A percentile compares a stretch with the other conserved stretches of the same genome.
Evolutionary conservation across 2,888 invertebrate species (phyloP).

Genomic region (Cephus pulcher): DNA sequence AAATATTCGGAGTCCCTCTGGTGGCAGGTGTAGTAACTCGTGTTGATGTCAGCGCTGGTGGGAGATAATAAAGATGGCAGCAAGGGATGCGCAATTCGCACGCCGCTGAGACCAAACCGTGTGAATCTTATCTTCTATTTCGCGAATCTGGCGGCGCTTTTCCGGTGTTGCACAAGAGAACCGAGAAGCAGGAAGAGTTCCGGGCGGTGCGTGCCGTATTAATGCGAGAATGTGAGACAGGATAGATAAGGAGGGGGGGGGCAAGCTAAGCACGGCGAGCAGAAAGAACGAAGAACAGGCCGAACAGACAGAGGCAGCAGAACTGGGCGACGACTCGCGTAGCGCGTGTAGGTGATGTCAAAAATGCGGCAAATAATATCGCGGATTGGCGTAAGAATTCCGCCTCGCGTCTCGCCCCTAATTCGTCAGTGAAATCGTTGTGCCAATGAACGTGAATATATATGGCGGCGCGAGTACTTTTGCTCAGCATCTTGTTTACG

Average conservation of each 20-base stretch:
- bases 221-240: conserved; percentile 16
- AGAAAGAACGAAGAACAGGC: not conserved
- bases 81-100: conserved; percentile 44
- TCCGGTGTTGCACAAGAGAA: not conserved
- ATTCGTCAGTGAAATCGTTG: conserved; percentile 53
- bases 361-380: conserved; percentile 56
- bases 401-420: conserved; percentile 50
- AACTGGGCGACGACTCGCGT: not conserved
- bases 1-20: not conserved
- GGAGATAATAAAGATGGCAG: conserved; percentile 31
- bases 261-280: not conserved
- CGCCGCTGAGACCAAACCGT: conserved; percentile 32
- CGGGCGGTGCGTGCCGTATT: not conserved
- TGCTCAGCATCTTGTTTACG: conserved; percentile 65
- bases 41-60: not conserved
- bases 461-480: conserved; percentile 66
- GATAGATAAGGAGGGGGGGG: not conserved
- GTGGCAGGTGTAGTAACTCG: not conserved
- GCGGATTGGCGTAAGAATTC: conserved; percentile 41
- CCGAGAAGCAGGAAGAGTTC: not conserved
- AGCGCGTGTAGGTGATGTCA: conserved; percentile 43
- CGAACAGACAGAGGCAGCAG: not conserved
- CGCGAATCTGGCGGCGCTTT: conserved; percentile 3
- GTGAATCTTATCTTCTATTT: not conserved
- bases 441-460: conserved; percentile 61